Conservation (phyloP, 2,113 vertebrate genomes). For the Apodemus speciosus region DNA sequence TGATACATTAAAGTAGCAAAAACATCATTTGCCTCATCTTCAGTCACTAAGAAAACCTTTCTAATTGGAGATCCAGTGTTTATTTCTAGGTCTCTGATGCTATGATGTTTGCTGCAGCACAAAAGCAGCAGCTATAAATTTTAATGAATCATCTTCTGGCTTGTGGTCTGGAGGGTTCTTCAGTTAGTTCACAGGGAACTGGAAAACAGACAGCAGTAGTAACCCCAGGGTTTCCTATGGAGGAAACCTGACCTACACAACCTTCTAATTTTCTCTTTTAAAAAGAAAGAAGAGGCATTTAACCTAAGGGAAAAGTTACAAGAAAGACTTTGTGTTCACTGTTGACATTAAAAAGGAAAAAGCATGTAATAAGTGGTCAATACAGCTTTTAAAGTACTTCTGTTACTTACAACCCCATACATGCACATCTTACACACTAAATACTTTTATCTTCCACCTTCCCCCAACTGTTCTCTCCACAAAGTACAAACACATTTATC, state of each 20-base stretch:
- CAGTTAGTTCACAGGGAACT: constrained; percentile 63
- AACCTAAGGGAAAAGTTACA: not conserved
- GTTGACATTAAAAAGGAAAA: not conserved
- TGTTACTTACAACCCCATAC: not conserved
- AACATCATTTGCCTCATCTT: not conserved
- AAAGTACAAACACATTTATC: not conserved
- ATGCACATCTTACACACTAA: not conserved
- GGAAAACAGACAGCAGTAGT: constrained; percentile 69
- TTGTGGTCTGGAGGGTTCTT: constrained; percentile 60
- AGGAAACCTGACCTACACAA: not conserved
- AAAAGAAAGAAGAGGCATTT: not conserved
- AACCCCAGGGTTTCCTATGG: constrained; percentile 6
- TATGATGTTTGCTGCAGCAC: constrained; percentile 65
- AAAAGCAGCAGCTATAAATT: constrained; percentile 70
- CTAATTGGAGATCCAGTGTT: not conserved
- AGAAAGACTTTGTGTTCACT: not conserved
- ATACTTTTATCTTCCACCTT: not conserved
- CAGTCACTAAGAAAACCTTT: not conserved
- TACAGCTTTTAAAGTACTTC: not conserved
- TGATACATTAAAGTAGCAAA: not conserved
- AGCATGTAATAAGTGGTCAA: not conserved
- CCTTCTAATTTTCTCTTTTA: not conserved
- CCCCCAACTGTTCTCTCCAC: not conserved
- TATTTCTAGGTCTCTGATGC: not conserved
- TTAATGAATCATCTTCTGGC: constrained; percentile 60